phyloP scores from a whole-genome alignment of 2,797 vertebrate genomes.

The Sphaeramia orbicularis region DNA sequence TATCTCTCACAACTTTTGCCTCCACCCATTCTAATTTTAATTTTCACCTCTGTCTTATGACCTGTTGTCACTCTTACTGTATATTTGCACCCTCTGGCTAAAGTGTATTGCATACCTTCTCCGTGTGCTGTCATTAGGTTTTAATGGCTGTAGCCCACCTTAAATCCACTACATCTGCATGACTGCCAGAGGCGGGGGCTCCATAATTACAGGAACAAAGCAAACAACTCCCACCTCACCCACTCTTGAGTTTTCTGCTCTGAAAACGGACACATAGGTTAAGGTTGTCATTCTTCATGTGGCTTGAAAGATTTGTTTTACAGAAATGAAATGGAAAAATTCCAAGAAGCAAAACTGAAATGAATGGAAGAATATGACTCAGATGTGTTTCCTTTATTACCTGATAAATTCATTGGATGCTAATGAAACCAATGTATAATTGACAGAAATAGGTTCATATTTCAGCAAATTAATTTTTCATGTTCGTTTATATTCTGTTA shows the following conservation, averaged over 20 bases:
- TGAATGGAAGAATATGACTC: constrained; percentile 26
- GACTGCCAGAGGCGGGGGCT: constrained; percentile 10
- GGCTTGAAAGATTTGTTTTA: constrained; percentile 40
- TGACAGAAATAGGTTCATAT: too few relatives aligned
- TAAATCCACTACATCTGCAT: background rate
- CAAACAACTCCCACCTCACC: constrained; percentile 45
- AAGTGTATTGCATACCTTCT: background rate
- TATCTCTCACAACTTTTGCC: background rate
- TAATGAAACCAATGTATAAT: background rate
- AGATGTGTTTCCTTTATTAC: constrained; percentile 46
- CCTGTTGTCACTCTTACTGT: background rate
- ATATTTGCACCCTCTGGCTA: background rate
- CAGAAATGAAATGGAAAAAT: constrained; percentile 53
- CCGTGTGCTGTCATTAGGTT: constrained; percentile 21
- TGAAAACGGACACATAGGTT: constrained; percentile 22
- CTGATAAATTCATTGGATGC: constrained; percentile 10
- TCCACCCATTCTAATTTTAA: too few relatives aligned
- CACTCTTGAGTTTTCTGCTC: constrained; percentile 45
- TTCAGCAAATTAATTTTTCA: too few relatives aligned
- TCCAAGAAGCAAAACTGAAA: constrained; percentile 39
- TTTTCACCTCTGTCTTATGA: too few relatives aligned
- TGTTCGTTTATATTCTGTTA: too few relatives aligned
- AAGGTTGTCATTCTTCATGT: constrained; percentile 24
- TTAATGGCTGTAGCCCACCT: background rate
- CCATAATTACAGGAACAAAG: constrained; percentile 38